A percentile compares a stretch with the other conserved stretches of the same genome.
Evolutionary conservation across 2,113 vertebrate genomes (phyloP).

Genomic region (Acanthochromis polyacanthus): DNA sequence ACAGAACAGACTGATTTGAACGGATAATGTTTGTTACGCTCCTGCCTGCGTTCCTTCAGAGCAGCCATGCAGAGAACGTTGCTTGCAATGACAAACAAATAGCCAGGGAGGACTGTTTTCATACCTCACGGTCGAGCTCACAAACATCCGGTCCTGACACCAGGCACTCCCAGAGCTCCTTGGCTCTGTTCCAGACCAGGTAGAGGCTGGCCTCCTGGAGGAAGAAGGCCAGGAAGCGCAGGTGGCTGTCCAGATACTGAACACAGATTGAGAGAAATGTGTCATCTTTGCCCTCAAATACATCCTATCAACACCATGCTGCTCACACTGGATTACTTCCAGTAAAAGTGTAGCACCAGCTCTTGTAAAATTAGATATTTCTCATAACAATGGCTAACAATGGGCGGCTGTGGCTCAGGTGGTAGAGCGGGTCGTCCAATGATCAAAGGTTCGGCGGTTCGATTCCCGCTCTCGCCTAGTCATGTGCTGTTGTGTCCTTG

Average conservation of each 20-base stretch:
- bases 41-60: not conserved
- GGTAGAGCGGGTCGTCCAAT: too few relatives aligned
- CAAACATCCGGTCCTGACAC: constrained; percentile 97
- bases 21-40: not conserved
- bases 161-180: constrained; percentile 98
- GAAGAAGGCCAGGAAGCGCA: constrained; percentile 99
- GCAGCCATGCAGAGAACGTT: not conserved
- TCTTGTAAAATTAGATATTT: not conserved
- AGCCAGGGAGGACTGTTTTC: not conserved
- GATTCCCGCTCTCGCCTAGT: too few relatives aligned
- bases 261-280: constrained; percentile 35
- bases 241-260: constrained; percentile 97
- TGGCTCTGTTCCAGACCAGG: constrained; percentile 97
- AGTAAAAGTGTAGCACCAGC: not conserved
- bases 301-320: not conserved
- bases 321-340: too few relatives aligned
- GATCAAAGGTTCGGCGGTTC: too few relatives aligned
- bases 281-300: not conserved
- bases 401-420: too few relatives aligned
- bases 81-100: constrained; percentile 6
- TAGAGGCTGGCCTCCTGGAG: constrained; percentile 99
- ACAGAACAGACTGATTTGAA: not conserved
- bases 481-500: too few relatives aligned
- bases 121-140: constrained; percentile 96
- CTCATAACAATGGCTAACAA: too few relatives aligned